Evolutionary conservation across 2,888 invertebrate genomes (phyloP), one percentile per base, ranked within the genome.

Genomic region (Polydrusus tereticollis): DNA sequence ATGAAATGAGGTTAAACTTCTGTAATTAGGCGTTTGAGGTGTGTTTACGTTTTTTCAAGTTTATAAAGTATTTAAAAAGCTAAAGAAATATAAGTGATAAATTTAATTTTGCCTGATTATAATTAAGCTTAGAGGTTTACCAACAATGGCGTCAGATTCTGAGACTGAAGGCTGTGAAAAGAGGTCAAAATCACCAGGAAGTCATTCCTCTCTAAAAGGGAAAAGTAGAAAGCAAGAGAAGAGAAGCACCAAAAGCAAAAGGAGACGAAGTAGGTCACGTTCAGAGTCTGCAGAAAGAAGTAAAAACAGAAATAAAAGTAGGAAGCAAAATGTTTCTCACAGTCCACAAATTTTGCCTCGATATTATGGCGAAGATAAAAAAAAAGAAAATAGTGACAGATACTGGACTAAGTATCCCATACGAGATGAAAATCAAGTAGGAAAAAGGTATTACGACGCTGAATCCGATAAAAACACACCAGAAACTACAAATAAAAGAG

Each of bases 381-480:
- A 80, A 14, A 80, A 81, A 38, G 80, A 80, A 50, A 82, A 81
- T 59, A 80, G 78, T 67, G 85, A 85, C 69, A 78, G 80, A n/a
- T 85, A 85, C 72, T 85, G 85, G 85, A 85, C 81, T 62, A 85
- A 85, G 75, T 85, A 85, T 73, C 83, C 85, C 14, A 82, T 80
- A 67, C 82, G 80, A 69, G 84, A 84, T 52, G 81, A 82, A n/a
- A 77, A 79, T 26, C 76, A 78, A 64, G 76, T 84, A 43, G 84
- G 84, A 20, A 80, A 77, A 36, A 76, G 85, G 62, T 71, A 75
- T 58, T 76, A 76, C 60, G 76, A 75, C 12, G 57, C 20, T 43
- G 72, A 66, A 2, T n/a, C 33, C 38, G 33, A 65, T 36, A 58
- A 50, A 10, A 23, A 6, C 14, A 41, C 41, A 21, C 36, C 69